Evolutionary conservation across 2,113 vertebrate species (phyloP), one percentile per base, ranked within the genome.

Genomic region (Bungarus multicinctus): DNA sequence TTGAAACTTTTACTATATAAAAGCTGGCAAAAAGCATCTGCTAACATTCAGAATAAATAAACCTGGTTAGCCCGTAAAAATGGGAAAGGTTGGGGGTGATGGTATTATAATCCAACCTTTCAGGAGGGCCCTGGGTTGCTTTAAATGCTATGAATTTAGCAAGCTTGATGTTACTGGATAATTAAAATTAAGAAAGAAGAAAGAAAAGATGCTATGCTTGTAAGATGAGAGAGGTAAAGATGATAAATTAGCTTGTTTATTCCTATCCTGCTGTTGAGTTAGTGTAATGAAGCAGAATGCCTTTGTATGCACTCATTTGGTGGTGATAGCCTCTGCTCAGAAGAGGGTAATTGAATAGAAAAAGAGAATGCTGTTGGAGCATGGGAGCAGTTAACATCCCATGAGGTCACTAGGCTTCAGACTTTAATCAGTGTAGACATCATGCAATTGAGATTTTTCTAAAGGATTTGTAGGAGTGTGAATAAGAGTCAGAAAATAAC

Each of bases 331-430:
- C 34, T 93, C 92, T 43, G 94, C 97, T 12, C 97, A 81, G 97
- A 94, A 97, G 96, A 97, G 98, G 98, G 98, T 99, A 99, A 99
- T 99, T 98, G 98, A 98, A 98, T 98, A 98, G 98, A 99, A 98
- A 98, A 98, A 97, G 94, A 94, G 97, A 97, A 97, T 96, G 98
- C 97, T 98, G 96, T 97, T 95, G 97, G 97, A 98, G 98, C 98
- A 96, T 96, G 97, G 97, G 95, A 98, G 98, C 98, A 98, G 98
- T 98, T 96, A 97, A 98, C 98, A 96, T 97, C 94, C 93, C 97
- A 96, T 98, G 98, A 97, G 98, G 98, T 98, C 98, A 98, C 97
- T 91, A 53, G 97, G 97, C 97, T 96, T 97, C 97, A 95, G 93
- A 91, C 96, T 96, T 97, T 98, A 98, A 98, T 99, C 98, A 97